Percentiles rank a stretch among this genome's conserved stretches.
Conservation (phyloP, 1,140 invertebrate species). For the Aphelenchoides fujianensis region DNA sequence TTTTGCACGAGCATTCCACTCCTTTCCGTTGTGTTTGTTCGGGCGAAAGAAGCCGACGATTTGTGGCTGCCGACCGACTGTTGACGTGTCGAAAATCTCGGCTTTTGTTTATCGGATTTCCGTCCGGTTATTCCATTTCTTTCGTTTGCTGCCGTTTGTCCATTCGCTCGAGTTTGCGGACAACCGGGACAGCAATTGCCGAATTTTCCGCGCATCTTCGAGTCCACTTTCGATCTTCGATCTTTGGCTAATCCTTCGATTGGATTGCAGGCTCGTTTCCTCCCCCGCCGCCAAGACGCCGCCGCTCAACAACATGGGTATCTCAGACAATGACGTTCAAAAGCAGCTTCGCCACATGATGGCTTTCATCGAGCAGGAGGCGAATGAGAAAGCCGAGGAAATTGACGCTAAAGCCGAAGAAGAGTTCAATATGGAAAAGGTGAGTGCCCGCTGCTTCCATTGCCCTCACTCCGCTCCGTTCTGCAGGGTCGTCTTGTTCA, state of each 20-base stretch:
- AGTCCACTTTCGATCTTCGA: too few relatives aligned
- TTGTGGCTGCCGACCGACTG: not conserved
- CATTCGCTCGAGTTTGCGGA: not conserved
- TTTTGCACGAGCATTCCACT: not conserved
- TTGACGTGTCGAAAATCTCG: not conserved
- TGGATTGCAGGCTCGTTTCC: not conserved
- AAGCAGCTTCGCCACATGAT: constrained; percentile 93
- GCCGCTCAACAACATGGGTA: constrained; percentile 40
- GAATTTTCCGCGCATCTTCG: too few relatives aligned
- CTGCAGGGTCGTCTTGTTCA: constrained; percentile 82
- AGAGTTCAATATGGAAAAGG: constrained; percentile 98
- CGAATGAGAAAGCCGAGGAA: constrained; percentile 99
- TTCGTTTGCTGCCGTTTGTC: not conserved
- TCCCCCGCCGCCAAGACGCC: not conserved
- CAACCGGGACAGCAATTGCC: too few relatives aligned
- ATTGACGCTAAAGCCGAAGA: constrained; percentile 99
- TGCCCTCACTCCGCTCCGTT: constrained; percentile 27
- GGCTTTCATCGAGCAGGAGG: constrained; percentile 99
- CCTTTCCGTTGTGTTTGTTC: too few relatives aligned
- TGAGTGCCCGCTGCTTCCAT: not conserved
- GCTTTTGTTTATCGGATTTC: not conserved
- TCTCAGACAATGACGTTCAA: constrained; percentile 77
- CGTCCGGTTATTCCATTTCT: not conserved
- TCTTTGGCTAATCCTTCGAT: too few relatives aligned
- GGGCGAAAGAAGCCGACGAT: too few relatives aligned